Percentiles rank a stretch among this genome's conserved stretches.
These are phyloP conservation scores for Bubo bubo DNA, from an alignment of 2,113 vertebrate genomes.

Conservation along the genomic window DNA sequence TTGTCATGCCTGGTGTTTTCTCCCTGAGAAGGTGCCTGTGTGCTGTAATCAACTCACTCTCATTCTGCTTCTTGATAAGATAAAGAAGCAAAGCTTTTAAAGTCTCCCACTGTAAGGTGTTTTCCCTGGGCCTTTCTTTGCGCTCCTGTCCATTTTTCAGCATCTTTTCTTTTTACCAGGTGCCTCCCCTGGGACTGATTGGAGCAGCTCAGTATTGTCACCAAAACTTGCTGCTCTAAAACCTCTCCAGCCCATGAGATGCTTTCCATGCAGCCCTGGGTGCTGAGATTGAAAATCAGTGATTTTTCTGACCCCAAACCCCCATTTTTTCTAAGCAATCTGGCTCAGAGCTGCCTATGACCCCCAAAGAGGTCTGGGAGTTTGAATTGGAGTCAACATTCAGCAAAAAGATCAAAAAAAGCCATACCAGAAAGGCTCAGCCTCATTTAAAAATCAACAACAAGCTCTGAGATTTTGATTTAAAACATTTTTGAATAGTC, in stretches of 20 bases:
- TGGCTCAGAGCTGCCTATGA: neutral
- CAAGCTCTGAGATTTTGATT: conserved; percentile 58
- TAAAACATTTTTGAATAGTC: conserved; percentile 69
- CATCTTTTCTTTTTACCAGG: neutral
- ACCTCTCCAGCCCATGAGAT: neutral
- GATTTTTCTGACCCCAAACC: neutral
- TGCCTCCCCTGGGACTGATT: neutral
- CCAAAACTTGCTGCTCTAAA: neutral
- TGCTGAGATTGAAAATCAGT: neutral
- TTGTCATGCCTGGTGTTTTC: neutral
- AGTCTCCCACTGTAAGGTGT: neutral
- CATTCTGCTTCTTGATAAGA: conserved; percentile 56
- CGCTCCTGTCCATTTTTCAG: conserved; percentile 2
- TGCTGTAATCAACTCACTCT: conserved; percentile 31
- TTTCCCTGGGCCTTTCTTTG: neutral
- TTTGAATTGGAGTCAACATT: neutral
- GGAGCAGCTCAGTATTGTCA: neutral
- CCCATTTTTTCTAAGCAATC: neutral
- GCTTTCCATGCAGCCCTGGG: neutral
- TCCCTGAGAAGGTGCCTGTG: neutral
- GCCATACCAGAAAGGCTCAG: neutral
- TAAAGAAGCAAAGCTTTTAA: conserved; percentile 22
- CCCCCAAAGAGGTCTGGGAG: neutral
- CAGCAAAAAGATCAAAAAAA: neutral
- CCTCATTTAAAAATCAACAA: conserved; percentile 56